These are phyloP conservation scores for Drosophila subquinaria DNA, from an alignment of 2,888 invertebrate genomes.

Conservation along the genomic window DNA sequence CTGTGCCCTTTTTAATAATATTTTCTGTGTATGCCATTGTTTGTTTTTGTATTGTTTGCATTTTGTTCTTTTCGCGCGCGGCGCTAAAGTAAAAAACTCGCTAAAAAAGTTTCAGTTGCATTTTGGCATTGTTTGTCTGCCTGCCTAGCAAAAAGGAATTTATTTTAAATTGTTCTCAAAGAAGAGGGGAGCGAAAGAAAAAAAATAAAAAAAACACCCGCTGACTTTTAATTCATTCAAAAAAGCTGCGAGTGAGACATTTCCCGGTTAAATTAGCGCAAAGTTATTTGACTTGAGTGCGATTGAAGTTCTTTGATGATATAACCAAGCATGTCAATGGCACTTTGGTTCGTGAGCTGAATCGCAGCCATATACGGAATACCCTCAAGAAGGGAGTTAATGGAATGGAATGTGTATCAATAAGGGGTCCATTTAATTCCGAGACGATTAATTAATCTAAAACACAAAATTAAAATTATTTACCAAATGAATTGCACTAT, in stretches of 20 bases:
- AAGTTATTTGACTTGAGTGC: conserved; percentile 49
- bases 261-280: conserved; percentile 61
- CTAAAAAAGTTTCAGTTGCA: conserved; percentile 62
- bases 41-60: conserved; percentile 47
- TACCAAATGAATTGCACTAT: neutral
- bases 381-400: too few species aligned
- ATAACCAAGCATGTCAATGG: conserved; percentile 52
- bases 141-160: conserved; percentile 49
- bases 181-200: conserved; percentile 2
- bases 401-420: too few species aligned
- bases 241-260: conserved; percentile 36
- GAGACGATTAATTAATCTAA: neutral
- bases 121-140: conserved; percentile 53
- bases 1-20: conserved; percentile 51
- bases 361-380: conserved; percentile 24
- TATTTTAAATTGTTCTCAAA: conserved; percentile 62
- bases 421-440: too few species aligned
- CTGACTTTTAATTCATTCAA: conserved; percentile 54
- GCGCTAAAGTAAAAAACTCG: conserved; percentile 36
- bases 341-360: conserved; percentile 53
- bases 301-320: conserved; percentile 54
- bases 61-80: conserved; percentile 44
- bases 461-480: neutral
- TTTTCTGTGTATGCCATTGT: conserved; percentile 41
- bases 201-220: neutral